Base-by-base conservation (phyloP, 2,797 vertebrate species). In the Alfaro cultratus region DNA sequence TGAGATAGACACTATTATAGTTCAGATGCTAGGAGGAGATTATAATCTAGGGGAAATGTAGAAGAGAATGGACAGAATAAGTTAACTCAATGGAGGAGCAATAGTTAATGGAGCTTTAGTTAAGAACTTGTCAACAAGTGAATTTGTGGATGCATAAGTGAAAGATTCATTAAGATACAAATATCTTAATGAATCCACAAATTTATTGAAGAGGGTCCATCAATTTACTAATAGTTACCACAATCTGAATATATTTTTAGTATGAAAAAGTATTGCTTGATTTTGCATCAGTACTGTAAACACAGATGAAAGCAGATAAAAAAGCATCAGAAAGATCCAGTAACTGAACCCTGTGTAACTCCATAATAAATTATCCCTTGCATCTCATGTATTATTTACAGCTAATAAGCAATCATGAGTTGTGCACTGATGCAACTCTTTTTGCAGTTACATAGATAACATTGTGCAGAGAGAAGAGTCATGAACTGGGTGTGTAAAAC, bases 401-500 rank as follows among this genome's bases (percentile, higher is more conserved):
- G 39, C 26, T 71, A 13, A 4, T 45, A 45, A 29, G 8, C 5
- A 3, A 16, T 45, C 23, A 45, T 71, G 12, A 46, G 10, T 43
- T 70, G 41, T 41, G 23, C 9, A 13, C 1, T n/a, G 21, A 70
- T n/a, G 39, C 39, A 41, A 26, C 10, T 43, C 26, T 43, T 41
- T 64, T 43, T 43, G 1, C 5, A 12, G 26, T 46, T 8, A 46
- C 15, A 45, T 16, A 18, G 60, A 34, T 18, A 16, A 71, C 11
- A 45, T 71, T 45, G 1, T 46, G 41, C 18, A 55, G 46, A 47
- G 5, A 43, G 57, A 80, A 74, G 0, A 43, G 78, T 45, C 29
- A n/a, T 71, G 12, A 81, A 77, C 73, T 9, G 55, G 46, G n/a
- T 76, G 46, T 45, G 55, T 77, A 41, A 80, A 21, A 8, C 45